Percentiles rank a stretch among this genome's conserved stretches.
Conservation (phyloP, 1,140 invertebrate species). For the Trypoxylus dichotomus region DNA sequence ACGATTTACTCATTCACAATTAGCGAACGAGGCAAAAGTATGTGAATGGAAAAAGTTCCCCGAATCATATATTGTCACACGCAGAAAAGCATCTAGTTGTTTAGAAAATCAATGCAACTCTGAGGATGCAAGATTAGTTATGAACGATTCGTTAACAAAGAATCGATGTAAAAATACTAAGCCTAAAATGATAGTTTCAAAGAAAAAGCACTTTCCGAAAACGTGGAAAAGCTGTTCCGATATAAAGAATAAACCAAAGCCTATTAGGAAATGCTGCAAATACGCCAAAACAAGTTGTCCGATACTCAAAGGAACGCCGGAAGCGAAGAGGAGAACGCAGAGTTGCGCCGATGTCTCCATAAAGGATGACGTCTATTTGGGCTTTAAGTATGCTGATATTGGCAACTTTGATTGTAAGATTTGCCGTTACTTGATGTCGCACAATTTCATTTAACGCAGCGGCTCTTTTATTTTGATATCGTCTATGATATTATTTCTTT, state of each 20-base stretch:
- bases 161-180: not conserved
- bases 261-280: constrained; percentile 50
- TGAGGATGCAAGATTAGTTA: constrained; percentile 31
- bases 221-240: constrained; percentile 52
- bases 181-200: constrained; percentile 43
- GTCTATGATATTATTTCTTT: constrained; percentile 28
- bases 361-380: constrained; percentile 34
- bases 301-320: constrained; percentile 29
- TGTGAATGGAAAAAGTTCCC: constrained; percentile 47
- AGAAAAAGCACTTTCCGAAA: constrained; percentile 47
- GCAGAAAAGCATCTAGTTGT: not conserved
- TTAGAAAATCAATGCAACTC: constrained; percentile 32
- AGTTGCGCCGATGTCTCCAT: constrained; percentile 45
- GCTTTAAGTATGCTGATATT: constrained; percentile 22
- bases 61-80: constrained; percentile 47
- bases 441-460: constrained; percentile 37
- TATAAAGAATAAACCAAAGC: constrained; percentile 44
- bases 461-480: constrained; percentile 19
- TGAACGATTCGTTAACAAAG: constrained; percentile 38
- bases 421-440: constrained; percentile 44
- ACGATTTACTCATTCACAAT: constrained; percentile 38
- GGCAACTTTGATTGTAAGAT: constrained; percentile 48
- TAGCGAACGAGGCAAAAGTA: not conserved
- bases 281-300: constrained; percentile 51
- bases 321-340: constrained; percentile 43